Evolutionary conservation across 2,113 vertebrate genomes (phyloP), one percentile per base, ranked within the genome.

Genomic region (Pterocles orientalis): DNA sequence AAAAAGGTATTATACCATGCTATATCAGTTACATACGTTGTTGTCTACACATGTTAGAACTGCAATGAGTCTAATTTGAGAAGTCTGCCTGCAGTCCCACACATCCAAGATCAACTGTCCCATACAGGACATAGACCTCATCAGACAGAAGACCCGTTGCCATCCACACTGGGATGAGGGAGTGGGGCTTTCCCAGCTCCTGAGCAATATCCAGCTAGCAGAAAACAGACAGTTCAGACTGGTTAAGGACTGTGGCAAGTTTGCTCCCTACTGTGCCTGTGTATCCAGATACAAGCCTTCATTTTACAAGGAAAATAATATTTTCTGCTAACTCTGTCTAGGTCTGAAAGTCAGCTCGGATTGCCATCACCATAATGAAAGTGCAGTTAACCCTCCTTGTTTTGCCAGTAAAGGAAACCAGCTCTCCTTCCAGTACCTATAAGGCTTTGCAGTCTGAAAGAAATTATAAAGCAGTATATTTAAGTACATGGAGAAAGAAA

Each of bases 111-210:
- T 56, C n/a, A 15, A 3, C 33, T 45, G 14, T n/a, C 36, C 14
- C 51, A 48, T 18, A 34, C 14, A 33, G 62, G 71, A 12, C 50
- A 47, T 1, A 29, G 68, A 75, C 9, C 70, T 58, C n/a, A 50
- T 6, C 54, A 41, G 39, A n/a, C 33, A 75, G 21, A 29, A 48
- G 24, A 36, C 8, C 24, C 3, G 3, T 39, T 66, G 19, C 16
- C 62, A 76, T 33, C 78, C 45, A 34, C 0, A 0, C 8, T 2
- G n/a, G 48, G n/a, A 39, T 3, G 3, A 47, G 51, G 8, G 0
- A 84, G 16, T 2, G 1, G 28, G 24, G 28, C 21, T 70, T 75
- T 62, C 47, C 56, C 34, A 62, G 43, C 28, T 58, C 60, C 14
- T 0, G 1, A 5, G 57, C 2, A 1, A 36, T 31, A 26, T 29